Base-by-base conservation (phyloP, 2,888 invertebrate genomes). In the Panopea generosa region DNA sequence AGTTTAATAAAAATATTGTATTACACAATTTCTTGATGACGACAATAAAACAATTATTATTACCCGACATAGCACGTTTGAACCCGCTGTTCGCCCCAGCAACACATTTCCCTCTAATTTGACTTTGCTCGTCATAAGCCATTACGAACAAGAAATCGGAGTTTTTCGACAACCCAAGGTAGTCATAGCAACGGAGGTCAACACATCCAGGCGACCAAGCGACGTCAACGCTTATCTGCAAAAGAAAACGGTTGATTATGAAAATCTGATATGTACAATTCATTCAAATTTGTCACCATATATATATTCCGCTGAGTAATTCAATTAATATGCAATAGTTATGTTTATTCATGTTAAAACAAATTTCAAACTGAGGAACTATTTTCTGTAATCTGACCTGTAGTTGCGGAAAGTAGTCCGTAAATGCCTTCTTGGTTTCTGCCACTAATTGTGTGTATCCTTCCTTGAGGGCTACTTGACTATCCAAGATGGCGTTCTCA, bases 91-190 rank as follows among this genome's bases (percentile, higher is more conserved):
- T 92, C 1, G 92, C 87, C 29, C 84, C 82, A 2, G 91, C 92
- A 2, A 90, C 55, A 71, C 92, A 92, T 20, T 86, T 77, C 9
- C 90, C 91, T 49, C 73, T 77, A 6, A 93, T 92, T 81, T 93
- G 93, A 77, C 92, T 93, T 70, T 91, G 90, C 76, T 91, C 90
- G 82, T 93, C 93, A 77, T 93, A 93, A 0, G 92, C 85, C 93
- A 93, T 93, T 9, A 93, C 87, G 86, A 93, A 92, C 38, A 92
- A 83, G 63, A 92, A 88, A 81, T 93, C 93, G 14, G 87, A 82
- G n/a, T 71, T 73, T 11, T 77, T 65, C 4, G 92, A 85, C n/a
- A 93, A 73, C 3, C 80, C 87, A 3, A 63, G 49, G 81, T 90
- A 91, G 83, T 93, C 92, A 86, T 92, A 93, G 85, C 89, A 93